These are phyloP conservation scores for Erebia ligea DNA, from an alignment of 2,888 invertebrate genomes.

Conservation along the genomic window DNA sequence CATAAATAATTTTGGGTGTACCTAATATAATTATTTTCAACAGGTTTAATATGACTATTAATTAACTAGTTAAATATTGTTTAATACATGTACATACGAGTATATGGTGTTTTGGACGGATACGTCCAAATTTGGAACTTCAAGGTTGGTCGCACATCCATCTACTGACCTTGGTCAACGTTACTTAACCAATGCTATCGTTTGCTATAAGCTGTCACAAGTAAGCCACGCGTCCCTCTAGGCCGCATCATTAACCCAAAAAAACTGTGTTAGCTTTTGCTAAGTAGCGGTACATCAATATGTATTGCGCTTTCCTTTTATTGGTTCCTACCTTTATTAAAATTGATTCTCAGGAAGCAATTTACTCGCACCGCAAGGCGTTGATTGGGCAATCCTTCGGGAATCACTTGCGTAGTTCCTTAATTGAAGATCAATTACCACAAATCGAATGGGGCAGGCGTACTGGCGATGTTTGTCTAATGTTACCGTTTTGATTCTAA, in stretches of 20 bases:
- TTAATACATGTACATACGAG: too few species aligned
- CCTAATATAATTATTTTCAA: too few species aligned
- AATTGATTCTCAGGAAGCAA: conserved; percentile 29
- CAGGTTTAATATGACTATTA: too few species aligned
- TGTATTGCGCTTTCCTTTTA: not conserved
- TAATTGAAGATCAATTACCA: conserved; percentile 68
- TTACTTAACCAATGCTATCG: too few species aligned
- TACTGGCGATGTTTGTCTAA: conserved; percentile 28
- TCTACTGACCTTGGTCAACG: too few species aligned
- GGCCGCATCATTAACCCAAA: not conserved
- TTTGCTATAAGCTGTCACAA: too few species aligned
- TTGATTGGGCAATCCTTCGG: conserved; percentile 53
- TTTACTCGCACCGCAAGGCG: conserved; percentile 33
- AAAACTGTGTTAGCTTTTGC: not conserved
- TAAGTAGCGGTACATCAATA: not conserved
- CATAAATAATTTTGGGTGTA: too few species aligned
- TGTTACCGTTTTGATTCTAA: conserved; percentile 28
- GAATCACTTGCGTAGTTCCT: conserved; percentile 56
- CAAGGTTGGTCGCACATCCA: too few species aligned
- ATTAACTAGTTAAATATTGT: too few species aligned
- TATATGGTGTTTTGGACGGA: too few species aligned
- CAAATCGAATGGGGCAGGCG: conserved; percentile 59
- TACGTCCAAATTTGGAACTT: too few species aligned
- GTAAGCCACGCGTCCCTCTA: too few species aligned
- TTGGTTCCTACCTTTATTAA: not conserved